phyloP scores from a whole-genome alignment of 2,888 invertebrate genomes.

The Mythimna vitellina region DNA sequence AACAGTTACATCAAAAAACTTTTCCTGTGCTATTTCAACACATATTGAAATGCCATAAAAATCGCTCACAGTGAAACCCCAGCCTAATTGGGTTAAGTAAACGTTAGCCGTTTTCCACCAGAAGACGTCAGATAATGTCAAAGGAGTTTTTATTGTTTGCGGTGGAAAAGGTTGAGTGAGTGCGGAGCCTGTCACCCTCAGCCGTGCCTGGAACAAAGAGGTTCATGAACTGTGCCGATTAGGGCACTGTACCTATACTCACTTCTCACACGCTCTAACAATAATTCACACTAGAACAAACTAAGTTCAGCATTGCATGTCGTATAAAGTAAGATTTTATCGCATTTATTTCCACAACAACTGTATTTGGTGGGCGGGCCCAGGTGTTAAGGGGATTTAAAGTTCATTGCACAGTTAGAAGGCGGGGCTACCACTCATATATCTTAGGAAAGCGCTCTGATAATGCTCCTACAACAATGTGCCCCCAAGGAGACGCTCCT shows the following conservation, averaged over 20 bases:
- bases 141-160: constrained; percentile 52
- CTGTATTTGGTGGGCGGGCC: constrained; percentile 85
- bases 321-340: constrained; percentile 83
- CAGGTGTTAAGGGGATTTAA: constrained; percentile 87
- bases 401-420: constrained; percentile 87
- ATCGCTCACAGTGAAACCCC: constrained; percentile 43
- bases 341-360: constrained; percentile 83
- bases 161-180: constrained; percentile 51
- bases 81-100: constrained; percentile 63
- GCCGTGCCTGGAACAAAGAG: constrained; percentile 51
- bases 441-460: constrained; percentile 82
- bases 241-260: constrained; percentile 47
- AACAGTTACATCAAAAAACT: neutral
- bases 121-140: constrained; percentile 49
- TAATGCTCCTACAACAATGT: constrained; percentile 80
- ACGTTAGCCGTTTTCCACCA: constrained; percentile 55
- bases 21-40: no score
- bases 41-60: neutral
- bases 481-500: constrained; percentile 69
- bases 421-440: constrained; percentile 83
- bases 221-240: constrained; percentile 55
- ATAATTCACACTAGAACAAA: constrained; percentile 76
- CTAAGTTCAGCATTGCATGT: constrained; percentile 79
- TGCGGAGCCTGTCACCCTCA: constrained; percentile 61
- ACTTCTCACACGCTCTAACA: constrained; percentile 58